Conservation (phyloP, 2,113 vertebrate genomes). For the Ceyx cyanopectus region DNA sequence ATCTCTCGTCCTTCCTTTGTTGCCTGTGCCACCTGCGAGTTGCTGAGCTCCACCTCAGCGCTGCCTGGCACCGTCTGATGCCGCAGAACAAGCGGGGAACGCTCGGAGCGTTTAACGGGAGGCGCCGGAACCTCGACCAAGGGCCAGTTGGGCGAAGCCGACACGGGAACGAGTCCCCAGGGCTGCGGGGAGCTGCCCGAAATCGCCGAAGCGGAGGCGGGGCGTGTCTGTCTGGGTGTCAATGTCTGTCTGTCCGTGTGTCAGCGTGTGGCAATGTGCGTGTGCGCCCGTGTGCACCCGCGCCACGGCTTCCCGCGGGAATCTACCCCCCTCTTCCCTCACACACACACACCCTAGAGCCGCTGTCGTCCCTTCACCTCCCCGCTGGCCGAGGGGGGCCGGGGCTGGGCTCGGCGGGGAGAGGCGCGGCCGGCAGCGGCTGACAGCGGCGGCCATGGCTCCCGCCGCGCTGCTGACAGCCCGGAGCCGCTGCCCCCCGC, state of each 20-base stretch:
- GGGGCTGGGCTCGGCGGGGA: too few species aligned
- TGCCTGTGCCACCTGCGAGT: constrained; percentile 40
- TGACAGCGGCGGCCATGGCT: too few species aligned
- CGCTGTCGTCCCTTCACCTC: too few species aligned
- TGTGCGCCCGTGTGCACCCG: background rate
- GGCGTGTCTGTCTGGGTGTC: background rate
- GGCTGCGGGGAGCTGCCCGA: constrained; percentile 10
- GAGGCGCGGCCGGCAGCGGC: too few species aligned
- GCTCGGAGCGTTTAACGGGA: background rate
- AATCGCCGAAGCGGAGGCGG: constrained; percentile 24
- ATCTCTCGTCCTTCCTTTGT: constrained; percentile 44
- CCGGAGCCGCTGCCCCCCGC: too few species aligned
- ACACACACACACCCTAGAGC: too few species aligned
- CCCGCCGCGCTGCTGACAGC: too few species aligned
- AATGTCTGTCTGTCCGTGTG: background rate
- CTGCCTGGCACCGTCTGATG: background rate
- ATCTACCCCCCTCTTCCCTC: background rate
- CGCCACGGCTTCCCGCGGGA: background rate
- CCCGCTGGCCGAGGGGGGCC: too few species aligned
- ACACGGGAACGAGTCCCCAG: background rate
- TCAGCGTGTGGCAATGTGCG: background rate
- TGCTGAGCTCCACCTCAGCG: background rate
- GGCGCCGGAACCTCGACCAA: background rate
- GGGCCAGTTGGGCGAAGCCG: too few species aligned
- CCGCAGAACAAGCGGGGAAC: background rate